Evolutionary conservation across 2,888 invertebrate species (phyloP), one percentile per base, ranked within the genome.

Genomic region (Metallyticus violacea): DNA sequence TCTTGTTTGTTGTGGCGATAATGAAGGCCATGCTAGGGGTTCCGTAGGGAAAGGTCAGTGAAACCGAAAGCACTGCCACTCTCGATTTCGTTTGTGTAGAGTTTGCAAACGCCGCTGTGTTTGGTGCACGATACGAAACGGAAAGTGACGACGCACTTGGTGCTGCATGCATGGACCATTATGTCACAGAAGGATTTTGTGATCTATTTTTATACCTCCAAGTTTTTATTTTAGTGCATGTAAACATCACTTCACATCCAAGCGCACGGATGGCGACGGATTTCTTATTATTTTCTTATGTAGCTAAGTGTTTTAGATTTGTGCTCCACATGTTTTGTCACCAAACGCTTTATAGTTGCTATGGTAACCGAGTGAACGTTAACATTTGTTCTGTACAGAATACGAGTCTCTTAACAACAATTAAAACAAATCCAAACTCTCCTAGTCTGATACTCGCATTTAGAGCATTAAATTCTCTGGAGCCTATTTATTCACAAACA

Each of bases 41-140:
- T 79, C 62, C 77, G 28, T 29, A 83, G 83, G 82, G 85, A 40
- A 87, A 87, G 85, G 87, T 85, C 85, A 87, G 87, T 85, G 85
- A 87, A 85, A 81, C 81, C 62, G 87, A 78, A 82, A 79, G 80
- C 77, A 40, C 76, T 79, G 62, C 62, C 77, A 79, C 79, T 85
- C 62, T 79, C 85, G 62, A 29, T 83, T 83, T 83, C 79, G 26
- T 7, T 79, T 15, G 22, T 26, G 7, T 7, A 4, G 77, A 26
- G 26, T 62, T 62, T 62, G 40, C 40, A 62, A 62, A 62, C 40
- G 22, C 79, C 25, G 26, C 79, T 79, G 26, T 79, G n/a, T n/a
- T n/a, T n/a, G n/a, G n/a, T n/a, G n/a, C n/a, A n/a, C n/a, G n/a
- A n/a, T n/a, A n/a, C n/a, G n/a, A n/a, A n/a, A n/a, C n/a, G n/a